Conservation (phyloP, 2,888 invertebrate genomes). For the Harpalus rubripes region DNA sequence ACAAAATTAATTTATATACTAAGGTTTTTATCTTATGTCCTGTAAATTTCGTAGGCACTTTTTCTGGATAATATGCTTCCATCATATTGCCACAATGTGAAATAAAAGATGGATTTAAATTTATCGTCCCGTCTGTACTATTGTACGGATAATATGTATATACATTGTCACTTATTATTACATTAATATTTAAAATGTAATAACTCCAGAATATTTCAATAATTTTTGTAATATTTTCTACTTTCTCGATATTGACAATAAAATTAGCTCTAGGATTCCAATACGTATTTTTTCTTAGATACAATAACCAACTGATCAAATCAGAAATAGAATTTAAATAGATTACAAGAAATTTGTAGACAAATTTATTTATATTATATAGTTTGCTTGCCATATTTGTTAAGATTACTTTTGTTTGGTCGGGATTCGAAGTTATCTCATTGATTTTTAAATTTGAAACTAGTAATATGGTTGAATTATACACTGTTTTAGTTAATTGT, state of each 20-base stretch:
- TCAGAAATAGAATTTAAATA: neutral
- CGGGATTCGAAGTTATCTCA: neutral
- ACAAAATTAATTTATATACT: neutral
- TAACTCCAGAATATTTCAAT: slow-evolving; percentile 15
- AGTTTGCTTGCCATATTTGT: neutral
- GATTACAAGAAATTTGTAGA: neutral
- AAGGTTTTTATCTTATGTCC: neutral
- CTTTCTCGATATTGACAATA: slow-evolving; percentile 13
- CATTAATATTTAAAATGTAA: slow-evolving; percentile 35
- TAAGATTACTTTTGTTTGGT: neutral
- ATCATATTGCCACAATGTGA: neutral
- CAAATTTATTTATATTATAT: neutral
- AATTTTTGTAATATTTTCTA: slow-evolving; percentile 11
- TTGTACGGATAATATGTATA: slow-evolving; percentile 45
- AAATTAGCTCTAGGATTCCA: slow-evolving; percentile 41
- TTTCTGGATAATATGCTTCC: neutral
- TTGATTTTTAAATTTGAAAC: too few relatives aligned
- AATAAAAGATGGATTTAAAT: neutral
- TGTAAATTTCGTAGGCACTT: neutral
- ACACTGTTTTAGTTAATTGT: too few relatives aligned
- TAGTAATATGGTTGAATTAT: too few relatives aligned
- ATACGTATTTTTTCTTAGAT: slow-evolving; percentile 9
- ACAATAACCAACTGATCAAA: neutral
- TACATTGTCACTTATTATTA: neutral
- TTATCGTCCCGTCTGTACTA: neutral